Evolutionary conservation across 2,888 invertebrate species (phyloP).

Genomic region (Epiblema foenella): DNA sequence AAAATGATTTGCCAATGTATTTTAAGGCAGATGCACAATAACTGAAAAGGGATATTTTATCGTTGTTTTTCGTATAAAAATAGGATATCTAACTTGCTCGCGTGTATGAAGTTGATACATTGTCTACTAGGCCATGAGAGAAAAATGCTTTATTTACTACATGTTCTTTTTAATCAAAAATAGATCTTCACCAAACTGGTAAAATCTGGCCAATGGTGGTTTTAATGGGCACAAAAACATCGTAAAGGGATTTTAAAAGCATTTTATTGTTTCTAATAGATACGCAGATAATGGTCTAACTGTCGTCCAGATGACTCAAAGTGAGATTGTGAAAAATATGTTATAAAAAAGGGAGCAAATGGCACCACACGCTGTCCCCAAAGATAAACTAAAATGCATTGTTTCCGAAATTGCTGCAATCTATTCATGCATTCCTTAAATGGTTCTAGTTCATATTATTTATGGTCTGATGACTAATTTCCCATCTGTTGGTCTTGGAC

Average conservation of each 20-base stretch:
- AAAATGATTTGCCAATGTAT: conserved; percentile 62
- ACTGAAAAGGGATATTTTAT: conserved; percentile 48
- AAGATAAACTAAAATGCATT: conserved; percentile 58
- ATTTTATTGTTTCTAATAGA: conserved; percentile 60
- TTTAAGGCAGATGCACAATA: conserved; percentile 60
- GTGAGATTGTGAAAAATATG: conserved; percentile 58
- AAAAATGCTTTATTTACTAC: not conserved
- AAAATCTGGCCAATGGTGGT: not conserved
- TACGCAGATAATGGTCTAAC: conserved; percentile 57
- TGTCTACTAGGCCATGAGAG: not conserved
- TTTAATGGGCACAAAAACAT: not conserved
- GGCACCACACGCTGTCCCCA: conserved; percentile 54
- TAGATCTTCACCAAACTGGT: not conserved
- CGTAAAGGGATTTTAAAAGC: conserved; percentile 14
- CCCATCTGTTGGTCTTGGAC: conserved; percentile 5
- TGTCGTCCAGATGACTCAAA: conserved; percentile 48
- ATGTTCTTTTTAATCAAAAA: not conserved
- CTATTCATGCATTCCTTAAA: conserved; percentile 44
- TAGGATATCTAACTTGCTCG: not conserved
- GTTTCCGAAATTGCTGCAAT: conserved; percentile 54
- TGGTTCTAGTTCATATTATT: conserved; percentile 34
- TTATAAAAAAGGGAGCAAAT: conserved; percentile 60
- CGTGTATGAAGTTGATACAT: not conserved
- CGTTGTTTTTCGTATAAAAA: not conserved
- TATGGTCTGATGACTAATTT: conserved; percentile 41